Base-by-base conservation (phyloP, 2,797 vertebrate genomes). In the Vipera ursinii region DNA sequence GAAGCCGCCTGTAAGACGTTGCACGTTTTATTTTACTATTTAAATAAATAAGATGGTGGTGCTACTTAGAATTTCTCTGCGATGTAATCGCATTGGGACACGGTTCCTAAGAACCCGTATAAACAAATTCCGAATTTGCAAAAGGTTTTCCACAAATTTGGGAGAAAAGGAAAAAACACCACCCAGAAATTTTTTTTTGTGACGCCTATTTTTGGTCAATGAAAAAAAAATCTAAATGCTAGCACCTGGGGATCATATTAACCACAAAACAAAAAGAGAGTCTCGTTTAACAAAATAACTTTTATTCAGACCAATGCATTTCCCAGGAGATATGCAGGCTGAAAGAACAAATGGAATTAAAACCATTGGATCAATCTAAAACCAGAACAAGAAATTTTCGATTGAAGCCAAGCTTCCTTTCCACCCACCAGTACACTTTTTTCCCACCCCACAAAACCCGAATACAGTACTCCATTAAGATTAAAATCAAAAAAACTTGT, bases 271-370 rank as follows among this genome's bases (percentile, higher is more conserved):
- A 55, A 53, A 38, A 14, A 44, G 53, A 78, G 38, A 86, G 7
- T 32, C 44, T 28, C 2, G 1, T 13, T 53, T 82, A 87, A 48
- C 65, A 48, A 15, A 60, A 59, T 88, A 63, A 4, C 13, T 9
- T 93, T 93, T 93, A 93, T 91, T 93, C 3, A n/a, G 60, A 85
- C 17, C 24, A 15, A 8, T 2, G n/a, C 26, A 78, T 53, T 53
- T 60, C 87, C 87, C 15, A 60, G 32, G 55, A 48, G 85, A 14
- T 17, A 6, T 4, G 53, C 22, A 12, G 3, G 28, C 85, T 55
- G 7, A 28, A 48, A 15, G 28, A 38, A 3, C 17, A 22, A n/a
- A 48, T 3, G 12, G 51, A 22, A n/a, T 48, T 20, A 13, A 26
- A 51, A 6, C 2, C 4, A 3, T 13, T 22, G 26, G 7, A 4